These are phyloP conservation scores for Tenthredo amoena DNA, from an alignment of 2,888 invertebrate species.

Conservation along the genomic window DNA sequence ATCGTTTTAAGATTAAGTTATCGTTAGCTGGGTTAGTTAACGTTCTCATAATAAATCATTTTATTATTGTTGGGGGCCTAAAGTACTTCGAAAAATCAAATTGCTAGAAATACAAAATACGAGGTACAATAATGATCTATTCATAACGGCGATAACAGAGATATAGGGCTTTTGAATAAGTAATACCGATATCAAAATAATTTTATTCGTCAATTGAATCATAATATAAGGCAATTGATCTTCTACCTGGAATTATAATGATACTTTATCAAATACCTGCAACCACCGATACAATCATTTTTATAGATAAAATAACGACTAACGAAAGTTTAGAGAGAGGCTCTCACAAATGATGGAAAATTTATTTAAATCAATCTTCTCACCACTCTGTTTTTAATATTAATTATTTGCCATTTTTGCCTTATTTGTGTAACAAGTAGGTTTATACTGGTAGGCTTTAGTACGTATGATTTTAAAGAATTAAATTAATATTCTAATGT, in stretches of 20 bases:
- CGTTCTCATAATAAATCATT: conserved; percentile 7
- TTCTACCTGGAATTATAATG: conserved; percentile 5
- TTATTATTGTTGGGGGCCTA: conserved; percentile 33
- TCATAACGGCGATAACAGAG: not conserved
- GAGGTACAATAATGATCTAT: not conserved
- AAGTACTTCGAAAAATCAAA: conserved; percentile 38
- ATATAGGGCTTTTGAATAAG: not conserved
- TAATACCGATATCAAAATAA: conserved; percentile 17
- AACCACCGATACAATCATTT: not conserved
- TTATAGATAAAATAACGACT: not conserved
- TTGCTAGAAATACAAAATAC: not conserved
- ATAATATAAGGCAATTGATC: not conserved
- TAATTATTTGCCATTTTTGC: conserved; percentile 29
- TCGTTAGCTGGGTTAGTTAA: conserved; percentile 11
- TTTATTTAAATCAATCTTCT: conserved; percentile 24
- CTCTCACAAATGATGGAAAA: conserved; percentile 21
- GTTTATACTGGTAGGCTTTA: conserved; percentile 24
- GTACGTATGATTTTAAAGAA: conserved; percentile 4
- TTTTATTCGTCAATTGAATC: conserved; percentile 12
- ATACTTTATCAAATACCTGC: not conserved
- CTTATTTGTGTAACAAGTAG: conserved; percentile 42
- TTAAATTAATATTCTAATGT: not conserved
- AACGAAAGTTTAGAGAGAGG: not conserved
- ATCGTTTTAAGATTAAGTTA: conserved; percentile 34
- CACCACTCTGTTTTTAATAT: not conserved